Conservation (phyloP, 2,888 invertebrate species). For the Chrysina gloriosa region DNA sequence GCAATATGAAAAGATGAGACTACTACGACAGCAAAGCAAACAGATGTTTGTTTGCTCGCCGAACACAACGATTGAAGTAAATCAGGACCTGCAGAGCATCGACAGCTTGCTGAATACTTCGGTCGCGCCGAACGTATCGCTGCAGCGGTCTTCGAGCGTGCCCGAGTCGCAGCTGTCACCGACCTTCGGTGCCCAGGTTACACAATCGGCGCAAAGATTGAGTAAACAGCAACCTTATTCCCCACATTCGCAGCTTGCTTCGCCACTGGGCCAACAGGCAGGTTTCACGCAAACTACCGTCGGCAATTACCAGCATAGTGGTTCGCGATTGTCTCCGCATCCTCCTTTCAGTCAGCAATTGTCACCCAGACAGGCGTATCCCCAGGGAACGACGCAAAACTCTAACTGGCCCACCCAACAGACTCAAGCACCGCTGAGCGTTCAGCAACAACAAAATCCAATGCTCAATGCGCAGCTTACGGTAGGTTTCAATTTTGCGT, state of each 20-base stretch:
- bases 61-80: constrained; percentile 72
- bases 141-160: constrained; percentile 75
- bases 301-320: constrained; percentile 60
- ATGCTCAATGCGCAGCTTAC: constrained; percentile 89
- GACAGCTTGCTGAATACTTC: constrained; percentile 86
- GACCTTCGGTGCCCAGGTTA: constrained; percentile 63
- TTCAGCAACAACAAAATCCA: constrained; percentile 85
- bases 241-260: constrained; percentile 65
- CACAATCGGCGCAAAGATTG: constrained; percentile 54
- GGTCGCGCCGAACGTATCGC: constrained; percentile 90
- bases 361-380: constrained; percentile 67
- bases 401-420: constrained; percentile 59
- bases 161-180: constrained; percentile 74
- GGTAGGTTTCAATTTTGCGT: constrained; percentile 71
- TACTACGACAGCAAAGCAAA: constrained; percentile 83
- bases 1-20: constrained; percentile 67
- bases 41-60: constrained; percentile 86
- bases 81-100: constrained; percentile 75
- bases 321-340: constrained; percentile 70
- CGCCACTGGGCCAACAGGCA: constrained; percentile 60
- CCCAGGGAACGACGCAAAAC: constrained; percentile 54
- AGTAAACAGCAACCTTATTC: constrained; percentile 63
- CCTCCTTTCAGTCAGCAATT: constrained; percentile 69
- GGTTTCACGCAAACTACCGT: constrained; percentile 59
- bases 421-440: constrained; percentile 70